phyloP scores from a whole-genome alignment of 2,113 vertebrate species.

The Otolemur garnettii region DNA sequence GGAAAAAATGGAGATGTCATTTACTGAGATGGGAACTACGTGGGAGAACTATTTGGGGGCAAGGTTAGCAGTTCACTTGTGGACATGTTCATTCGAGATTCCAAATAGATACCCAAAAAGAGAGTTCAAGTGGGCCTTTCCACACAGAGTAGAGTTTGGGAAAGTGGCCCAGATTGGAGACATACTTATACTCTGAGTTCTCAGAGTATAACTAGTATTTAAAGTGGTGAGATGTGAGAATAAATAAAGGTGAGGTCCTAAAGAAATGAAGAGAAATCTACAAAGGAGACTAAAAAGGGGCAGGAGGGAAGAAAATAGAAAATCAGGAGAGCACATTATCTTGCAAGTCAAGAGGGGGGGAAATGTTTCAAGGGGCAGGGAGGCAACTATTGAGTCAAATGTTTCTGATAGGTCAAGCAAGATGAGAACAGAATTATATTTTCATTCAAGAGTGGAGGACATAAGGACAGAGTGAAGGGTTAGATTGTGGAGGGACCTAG shows the following conservation, averaged over 20 bases:
- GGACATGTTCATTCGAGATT: conserved; percentile 2
- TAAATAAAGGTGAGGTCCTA: neutral
- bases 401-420: neutral
- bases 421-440: neutral
- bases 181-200: neutral
- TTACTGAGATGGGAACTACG: conserved; percentile 67
- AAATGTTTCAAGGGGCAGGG: neutral
- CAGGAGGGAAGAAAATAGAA: neutral
- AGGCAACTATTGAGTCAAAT: neutral
- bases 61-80: conserved; percentile 12
- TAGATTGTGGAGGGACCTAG: neutral
- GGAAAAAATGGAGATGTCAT: conserved; percentile 57
- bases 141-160: neutral
- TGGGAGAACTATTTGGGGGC: conserved; percentile 50
- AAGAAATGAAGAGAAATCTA: neutral
- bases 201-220: neutral
- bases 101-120: conserved; percentile 13
- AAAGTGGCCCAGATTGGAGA: neutral
- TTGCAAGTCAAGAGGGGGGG: neutral
- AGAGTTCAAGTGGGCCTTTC: neutral
- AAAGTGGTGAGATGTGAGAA: neutral
- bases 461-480: neutral
- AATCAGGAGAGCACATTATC: neutral
- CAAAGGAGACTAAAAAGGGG: neutral
- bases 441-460: neutral